Evolutionary conservation across 2,797 vertebrate genomes (phyloP).

Genomic region (Heliangelus exortis): DNA sequence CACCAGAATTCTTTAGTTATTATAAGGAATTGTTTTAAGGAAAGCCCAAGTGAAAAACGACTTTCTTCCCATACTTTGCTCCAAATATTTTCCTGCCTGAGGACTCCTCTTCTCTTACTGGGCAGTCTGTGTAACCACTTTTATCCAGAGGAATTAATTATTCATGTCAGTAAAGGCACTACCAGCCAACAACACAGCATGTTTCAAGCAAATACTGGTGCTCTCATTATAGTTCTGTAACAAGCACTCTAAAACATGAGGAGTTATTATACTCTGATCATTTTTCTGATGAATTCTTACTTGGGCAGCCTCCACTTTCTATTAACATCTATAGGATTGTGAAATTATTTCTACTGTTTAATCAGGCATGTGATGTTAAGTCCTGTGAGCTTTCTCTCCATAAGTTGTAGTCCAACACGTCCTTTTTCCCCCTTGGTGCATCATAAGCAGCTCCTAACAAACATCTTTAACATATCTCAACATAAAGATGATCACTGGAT

Average conservation of each 20-base stretch:
- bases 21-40: background rate
- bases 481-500: background rate
- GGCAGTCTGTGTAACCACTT: background rate
- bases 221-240: background rate
- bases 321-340: background rate
- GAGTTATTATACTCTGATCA: background rate
- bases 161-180: background rate
- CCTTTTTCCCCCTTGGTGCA: background rate
- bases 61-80: background rate
- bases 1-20: background rate
- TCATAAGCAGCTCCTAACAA: background rate
- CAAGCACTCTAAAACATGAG: background rate
- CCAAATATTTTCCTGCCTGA: background rate
- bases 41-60: background rate
- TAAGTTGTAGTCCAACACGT: background rate
- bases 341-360: background rate
- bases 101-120: background rate
- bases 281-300: background rate
- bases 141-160: slow-evolving; percentile 19
- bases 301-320: background rate
- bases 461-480: background rate
- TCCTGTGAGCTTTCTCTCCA: background rate
- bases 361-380: background rate
- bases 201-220: background rate
- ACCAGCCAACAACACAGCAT: background rate